A percentile compares a stretch with the other conserved stretches of the same genome.
phyloP scores from a whole-genome alignment of 2,888 invertebrate genomes.

The Trissolcus brochymenae region DNA sequence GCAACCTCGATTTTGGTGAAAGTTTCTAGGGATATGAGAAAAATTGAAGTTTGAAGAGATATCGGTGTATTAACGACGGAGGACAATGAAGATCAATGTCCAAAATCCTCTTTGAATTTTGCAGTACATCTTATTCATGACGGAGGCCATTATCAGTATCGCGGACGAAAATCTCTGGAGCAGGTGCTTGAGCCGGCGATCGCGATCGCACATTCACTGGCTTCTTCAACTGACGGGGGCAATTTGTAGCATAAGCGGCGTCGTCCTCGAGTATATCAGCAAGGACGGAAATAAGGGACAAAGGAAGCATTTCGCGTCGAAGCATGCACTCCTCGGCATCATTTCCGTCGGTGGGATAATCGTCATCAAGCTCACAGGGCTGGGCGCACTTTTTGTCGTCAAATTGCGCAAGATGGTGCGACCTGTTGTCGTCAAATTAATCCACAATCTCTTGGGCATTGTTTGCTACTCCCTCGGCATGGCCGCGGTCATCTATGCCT shows the following conservation, averaged over 20 bases:
- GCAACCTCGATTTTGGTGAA: no score
- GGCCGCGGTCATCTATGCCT: constrained; percentile 69
- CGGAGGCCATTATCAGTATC: constrained; percentile 67
- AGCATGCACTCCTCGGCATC: constrained; percentile 70
- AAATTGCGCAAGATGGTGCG: constrained; percentile 77
- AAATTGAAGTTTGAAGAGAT: no score
- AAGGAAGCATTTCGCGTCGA: constrained; percentile 62
- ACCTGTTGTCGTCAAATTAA: constrained; percentile 77
- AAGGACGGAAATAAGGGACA: no score
- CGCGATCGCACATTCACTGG: constrained; percentile 76
- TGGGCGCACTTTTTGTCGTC: constrained; percentile 78
- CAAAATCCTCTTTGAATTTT: constrained; percentile 19
- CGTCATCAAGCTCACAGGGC: constrained; percentile 77
- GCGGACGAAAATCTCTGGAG: constrained; percentile 65
- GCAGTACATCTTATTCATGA: constrained; percentile 72
- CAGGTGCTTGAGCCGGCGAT: constrained; percentile 60
- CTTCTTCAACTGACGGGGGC: constrained; percentile 78
- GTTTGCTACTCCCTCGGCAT: constrained; percentile 78
- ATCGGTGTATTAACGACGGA: no score
- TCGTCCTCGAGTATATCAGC: constrained; percentile 73
- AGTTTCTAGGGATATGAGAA: no score
- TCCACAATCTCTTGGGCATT: constrained; percentile 79
- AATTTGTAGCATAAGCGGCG: constrained; percentile 78
- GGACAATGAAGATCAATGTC: no score
- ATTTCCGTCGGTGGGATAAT: constrained; percentile 77